Conservation (phyloP, 2,113 vertebrate genomes). For the Peromyscus leucopus region DNA sequence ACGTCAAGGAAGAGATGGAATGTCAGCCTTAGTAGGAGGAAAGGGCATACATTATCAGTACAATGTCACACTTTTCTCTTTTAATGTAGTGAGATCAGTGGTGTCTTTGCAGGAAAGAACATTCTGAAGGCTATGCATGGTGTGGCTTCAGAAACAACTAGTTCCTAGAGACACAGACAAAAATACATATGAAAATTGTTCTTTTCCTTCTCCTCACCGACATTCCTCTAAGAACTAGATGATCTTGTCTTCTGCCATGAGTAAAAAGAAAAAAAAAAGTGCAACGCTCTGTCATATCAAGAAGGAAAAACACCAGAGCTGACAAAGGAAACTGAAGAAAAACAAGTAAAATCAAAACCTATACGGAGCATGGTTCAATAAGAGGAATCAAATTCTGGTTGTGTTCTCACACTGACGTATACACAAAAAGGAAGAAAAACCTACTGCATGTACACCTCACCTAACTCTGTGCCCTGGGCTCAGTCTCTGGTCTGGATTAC, state of each 20-base stretch:
- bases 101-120: background rate
- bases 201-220: background rate
- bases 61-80: background rate
- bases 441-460: too few species aligned
- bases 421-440: background rate
- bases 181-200: background rate
- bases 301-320: background rate
- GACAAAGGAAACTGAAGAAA: slow-evolving; percentile 17
- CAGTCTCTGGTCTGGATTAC: background rate
- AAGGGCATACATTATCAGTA: too few species aligned
- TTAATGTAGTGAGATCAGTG: background rate
- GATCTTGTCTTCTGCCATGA: slow-evolving; percentile 2
- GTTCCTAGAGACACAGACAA: background rate
- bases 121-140: background rate
- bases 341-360: slow-evolving; percentile 39
- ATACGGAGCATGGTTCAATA: background rate
- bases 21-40: background rate
- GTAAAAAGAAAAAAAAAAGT: slow-evolving; percentile 3
- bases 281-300: background rate
- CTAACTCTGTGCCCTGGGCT: background rate
- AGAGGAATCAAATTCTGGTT: slow-evolving; percentile 6
- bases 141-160: background rate
- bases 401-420: background rate
- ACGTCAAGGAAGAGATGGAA: background rate
- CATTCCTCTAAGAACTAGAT: background rate